Conservation (phyloP, 2,888 invertebrate genomes). For the Epicampocera succincta region DNA sequence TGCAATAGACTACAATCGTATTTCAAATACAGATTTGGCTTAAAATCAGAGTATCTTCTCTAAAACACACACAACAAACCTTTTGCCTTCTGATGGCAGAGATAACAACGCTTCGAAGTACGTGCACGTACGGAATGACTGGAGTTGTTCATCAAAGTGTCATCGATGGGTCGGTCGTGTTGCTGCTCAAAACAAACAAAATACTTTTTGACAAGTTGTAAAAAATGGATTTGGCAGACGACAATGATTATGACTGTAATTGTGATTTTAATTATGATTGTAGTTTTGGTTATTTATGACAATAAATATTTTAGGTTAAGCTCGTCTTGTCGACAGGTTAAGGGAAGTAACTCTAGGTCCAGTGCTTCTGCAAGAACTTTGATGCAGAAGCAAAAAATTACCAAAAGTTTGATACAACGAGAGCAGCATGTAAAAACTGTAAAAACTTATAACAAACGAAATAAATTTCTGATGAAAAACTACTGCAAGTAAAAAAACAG, state of each 20-base stretch:
- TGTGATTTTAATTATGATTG: conserved; percentile 39
- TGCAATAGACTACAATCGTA: conserved; percentile 36
- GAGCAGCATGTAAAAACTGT: too few relatives aligned
- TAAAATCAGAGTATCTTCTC: conserved; percentile 3
- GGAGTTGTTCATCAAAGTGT: conserved; percentile 64
- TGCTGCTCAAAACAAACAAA: conserved; percentile 19
- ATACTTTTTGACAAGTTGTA: conserved; percentile 35
- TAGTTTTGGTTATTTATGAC: conserved; percentile 50
- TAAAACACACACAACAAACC: background rate
- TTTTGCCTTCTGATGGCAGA: conserved; percentile 27
- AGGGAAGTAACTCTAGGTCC: background rate
- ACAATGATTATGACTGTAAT: conserved; percentile 55
- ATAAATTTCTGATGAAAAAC: too few relatives aligned
- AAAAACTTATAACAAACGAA: too few relatives aligned
- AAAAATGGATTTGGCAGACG: conserved; percentile 62
- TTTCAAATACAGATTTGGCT: conserved; percentile 9
- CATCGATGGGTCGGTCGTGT: conserved; percentile 62
- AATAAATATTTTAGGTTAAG: conserved; percentile 55
- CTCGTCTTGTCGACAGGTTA: conserved; percentile 10
- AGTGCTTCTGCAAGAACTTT: too few relatives aligned
- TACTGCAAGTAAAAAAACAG: too few relatives aligned
- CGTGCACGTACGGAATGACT: background rate
- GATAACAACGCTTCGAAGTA: conserved; percentile 45
- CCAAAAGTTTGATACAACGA: too few relatives aligned
- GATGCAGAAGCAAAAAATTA: too few relatives aligned